Evolutionary conservation across 2,888 invertebrate genomes (phyloP).

Genomic region (Parthenolecanium corni): DNA sequence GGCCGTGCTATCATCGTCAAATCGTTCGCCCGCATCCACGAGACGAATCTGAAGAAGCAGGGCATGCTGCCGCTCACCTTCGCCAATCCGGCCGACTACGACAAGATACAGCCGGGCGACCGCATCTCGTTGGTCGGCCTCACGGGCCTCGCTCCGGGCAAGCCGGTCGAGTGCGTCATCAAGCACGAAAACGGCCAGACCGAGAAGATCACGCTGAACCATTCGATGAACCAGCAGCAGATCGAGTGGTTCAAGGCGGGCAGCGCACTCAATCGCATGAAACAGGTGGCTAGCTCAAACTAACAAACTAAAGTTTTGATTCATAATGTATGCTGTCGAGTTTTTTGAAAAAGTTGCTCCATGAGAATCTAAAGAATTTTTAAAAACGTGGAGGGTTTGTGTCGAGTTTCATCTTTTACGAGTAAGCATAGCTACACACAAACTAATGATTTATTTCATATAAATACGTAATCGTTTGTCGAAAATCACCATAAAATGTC

Average conservation of each 20-base stretch:
- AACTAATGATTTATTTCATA: too few species aligned
- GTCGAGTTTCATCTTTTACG: too few species aligned
- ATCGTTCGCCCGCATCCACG: conserved; percentile 98
- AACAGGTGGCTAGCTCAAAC: conserved; percentile 37
- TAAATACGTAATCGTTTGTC: too few species aligned
- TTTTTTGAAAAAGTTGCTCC: too few species aligned
- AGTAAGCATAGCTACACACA: too few species aligned
- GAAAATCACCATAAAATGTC: too few species aligned
- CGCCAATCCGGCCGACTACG: conserved; percentile 84
- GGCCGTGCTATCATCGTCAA: conserved; percentile 97
- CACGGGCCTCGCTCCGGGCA: conserved; percentile 73
- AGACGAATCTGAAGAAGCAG: conserved; percentile 98
- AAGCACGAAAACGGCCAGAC: conserved; percentile 78
- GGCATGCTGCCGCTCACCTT: conserved; percentile 95
- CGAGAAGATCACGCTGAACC: conserved; percentile 79
- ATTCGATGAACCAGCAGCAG: conserved; percentile 92
- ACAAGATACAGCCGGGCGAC: conserved; percentile 84
- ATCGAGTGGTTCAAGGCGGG: conserved; percentile 97
- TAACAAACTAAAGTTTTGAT: too few species aligned
- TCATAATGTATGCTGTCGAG: too few species aligned
- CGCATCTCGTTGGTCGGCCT: conserved; percentile 71
- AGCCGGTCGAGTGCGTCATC: conserved; percentile 78
- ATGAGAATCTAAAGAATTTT: too few species aligned
- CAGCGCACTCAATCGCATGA: conserved; percentile 96
- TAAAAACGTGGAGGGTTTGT: too few species aligned